phyloP scores from a whole-genome alignment of 1,140 invertebrate genomes.

The Gryllus bimaculatus region DNA sequence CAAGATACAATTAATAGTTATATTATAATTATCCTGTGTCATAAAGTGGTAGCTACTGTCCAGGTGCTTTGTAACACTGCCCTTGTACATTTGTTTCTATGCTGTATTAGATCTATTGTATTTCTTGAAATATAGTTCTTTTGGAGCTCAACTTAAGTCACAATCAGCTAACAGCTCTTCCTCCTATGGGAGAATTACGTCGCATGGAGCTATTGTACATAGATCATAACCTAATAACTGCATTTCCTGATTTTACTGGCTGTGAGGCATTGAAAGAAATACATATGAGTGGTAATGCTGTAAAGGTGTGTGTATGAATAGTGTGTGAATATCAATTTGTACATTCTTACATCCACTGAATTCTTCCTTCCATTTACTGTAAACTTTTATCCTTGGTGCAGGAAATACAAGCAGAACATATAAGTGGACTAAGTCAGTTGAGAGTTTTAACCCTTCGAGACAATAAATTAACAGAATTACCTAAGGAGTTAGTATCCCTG shows the following conservation, averaged over 20 bases:
- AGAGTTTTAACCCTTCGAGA: slow-evolving; percentile 66
- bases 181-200: slow-evolving; percentile 65
- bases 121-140: slow-evolving; percentile 36
- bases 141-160: slow-evolving; percentile 46
- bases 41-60: too few species aligned
- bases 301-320: slow-evolving; percentile 45
- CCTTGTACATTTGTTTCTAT: slow-evolving; percentile 8
- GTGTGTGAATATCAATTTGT: neutral
- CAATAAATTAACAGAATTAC: slow-evolving; percentile 60
- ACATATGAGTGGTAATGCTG: slow-evolving; percentile 68
- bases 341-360: neutral
- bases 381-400: slow-evolving; percentile 27
- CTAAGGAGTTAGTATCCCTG: slow-evolving; percentile 65
- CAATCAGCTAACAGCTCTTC: slow-evolving; percentile 51
- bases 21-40: too few species aligned
- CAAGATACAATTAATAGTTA: too few species aligned
- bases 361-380: neutral
- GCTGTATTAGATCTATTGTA: slow-evolving; percentile 13
- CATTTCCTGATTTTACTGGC: slow-evolving; percentile 55
- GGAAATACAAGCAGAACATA: slow-evolving; percentile 53
- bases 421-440: slow-evolving; percentile 55
- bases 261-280: slow-evolving; percentile 60
- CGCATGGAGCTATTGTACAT: slow-evolving; percentile 71
- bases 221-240: slow-evolving; percentile 61
- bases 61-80: too few species aligned